Conservation (phyloP, 2,797 vertebrate genomes). For the Epinephelus malabaricus region DNA sequence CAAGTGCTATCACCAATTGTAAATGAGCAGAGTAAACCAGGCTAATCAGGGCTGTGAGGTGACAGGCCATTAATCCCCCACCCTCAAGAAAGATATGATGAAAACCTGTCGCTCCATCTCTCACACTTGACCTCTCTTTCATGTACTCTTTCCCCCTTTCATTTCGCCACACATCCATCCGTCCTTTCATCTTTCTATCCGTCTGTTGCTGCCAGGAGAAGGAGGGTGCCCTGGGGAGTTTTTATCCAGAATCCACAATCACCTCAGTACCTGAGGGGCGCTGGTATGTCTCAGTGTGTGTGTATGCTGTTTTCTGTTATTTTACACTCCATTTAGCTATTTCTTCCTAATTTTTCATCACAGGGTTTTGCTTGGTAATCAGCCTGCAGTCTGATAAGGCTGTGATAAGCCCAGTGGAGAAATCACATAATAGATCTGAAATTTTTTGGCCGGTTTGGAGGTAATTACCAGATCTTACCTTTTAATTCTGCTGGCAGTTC, state of each 20-base stretch:
- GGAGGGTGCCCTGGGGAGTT: slow-evolving; percentile 28
- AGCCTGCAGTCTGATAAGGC: slow-evolving; percentile 59
- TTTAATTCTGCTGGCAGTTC: slow-evolving; percentile 74
- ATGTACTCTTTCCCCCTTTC: slow-evolving; percentile 48
- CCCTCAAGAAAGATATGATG: slow-evolving; percentile 25
- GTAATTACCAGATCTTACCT: slow-evolving; percentile 81
- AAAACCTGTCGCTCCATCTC: slow-evolving; percentile 46
- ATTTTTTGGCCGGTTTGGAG: slow-evolving; percentile 64
- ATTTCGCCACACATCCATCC: slow-evolving; percentile 46
- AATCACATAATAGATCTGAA: slow-evolving; percentile 75
- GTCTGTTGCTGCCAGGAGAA: slow-evolving; percentile 54
- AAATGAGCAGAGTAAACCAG: slow-evolving; percentile 49
- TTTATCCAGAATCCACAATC: slow-evolving; percentile 62
- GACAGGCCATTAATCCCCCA: slow-evolving; percentile 46
- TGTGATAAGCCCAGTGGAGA: slow-evolving; percentile 65
- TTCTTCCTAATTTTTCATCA: slow-evolving; percentile 64
- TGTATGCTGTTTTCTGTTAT: slow-evolving; percentile 46
- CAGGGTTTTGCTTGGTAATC: slow-evolving; percentile 58
- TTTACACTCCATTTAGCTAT: slow-evolving; percentile 50
- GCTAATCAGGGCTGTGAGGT: slow-evolving; percentile 50
- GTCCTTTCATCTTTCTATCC: slow-evolving; percentile 66
- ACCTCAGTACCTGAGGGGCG: slow-evolving; percentile 21
- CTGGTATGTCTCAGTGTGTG: slow-evolving; percentile 16
- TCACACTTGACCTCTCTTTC: slow-evolving; percentile 65
- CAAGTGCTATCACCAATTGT: slow-evolving; percentile 36